Conservation (phyloP, 2,888 invertebrate species). For the Ischnura elegans region DNA sequence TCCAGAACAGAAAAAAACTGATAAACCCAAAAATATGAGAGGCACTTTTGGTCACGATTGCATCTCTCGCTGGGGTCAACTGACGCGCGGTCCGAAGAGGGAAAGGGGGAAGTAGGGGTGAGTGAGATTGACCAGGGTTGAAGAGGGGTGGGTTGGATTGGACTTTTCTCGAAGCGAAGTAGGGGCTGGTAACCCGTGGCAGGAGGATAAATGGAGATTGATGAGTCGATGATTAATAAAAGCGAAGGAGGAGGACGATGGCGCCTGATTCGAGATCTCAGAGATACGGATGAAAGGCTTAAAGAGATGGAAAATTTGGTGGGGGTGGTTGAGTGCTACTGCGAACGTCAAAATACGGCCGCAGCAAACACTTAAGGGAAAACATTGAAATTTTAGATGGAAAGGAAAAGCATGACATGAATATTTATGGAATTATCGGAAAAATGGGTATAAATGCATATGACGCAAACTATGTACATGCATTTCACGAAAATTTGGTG, state of each 20-base stretch:
- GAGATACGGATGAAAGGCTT: neutral
- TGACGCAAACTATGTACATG: too few relatives aligned
- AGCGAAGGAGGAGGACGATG: neutral
- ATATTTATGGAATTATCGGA: too few relatives aligned
- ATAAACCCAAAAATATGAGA: too few relatives aligned
- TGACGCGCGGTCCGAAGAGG: neutral
- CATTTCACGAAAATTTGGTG: too few relatives aligned
- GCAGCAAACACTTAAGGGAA: too few relatives aligned
- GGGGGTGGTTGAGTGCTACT: neutral
- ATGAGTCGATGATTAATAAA: slow-evolving; percentile 60
- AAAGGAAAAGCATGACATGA: too few relatives aligned
- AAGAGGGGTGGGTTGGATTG: neutral
- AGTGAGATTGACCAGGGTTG: too few relatives aligned
- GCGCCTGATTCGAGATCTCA: neutral
- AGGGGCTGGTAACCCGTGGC: neutral
- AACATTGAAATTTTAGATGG: too few relatives aligned
- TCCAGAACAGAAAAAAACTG: neutral
- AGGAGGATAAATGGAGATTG: slow-evolving; percentile 5
- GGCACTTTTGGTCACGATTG: neutral
- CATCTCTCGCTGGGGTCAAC: neutral
- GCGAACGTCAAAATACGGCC: neutral
- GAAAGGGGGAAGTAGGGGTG: neutral
- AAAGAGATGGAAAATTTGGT: neutral
- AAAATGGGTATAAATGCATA: too few relatives aligned
- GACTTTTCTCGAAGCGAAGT: neutral